phyloP scores from a whole-genome alignment of 1,140 invertebrate genomes.

The Aphidius ervi region DNA sequence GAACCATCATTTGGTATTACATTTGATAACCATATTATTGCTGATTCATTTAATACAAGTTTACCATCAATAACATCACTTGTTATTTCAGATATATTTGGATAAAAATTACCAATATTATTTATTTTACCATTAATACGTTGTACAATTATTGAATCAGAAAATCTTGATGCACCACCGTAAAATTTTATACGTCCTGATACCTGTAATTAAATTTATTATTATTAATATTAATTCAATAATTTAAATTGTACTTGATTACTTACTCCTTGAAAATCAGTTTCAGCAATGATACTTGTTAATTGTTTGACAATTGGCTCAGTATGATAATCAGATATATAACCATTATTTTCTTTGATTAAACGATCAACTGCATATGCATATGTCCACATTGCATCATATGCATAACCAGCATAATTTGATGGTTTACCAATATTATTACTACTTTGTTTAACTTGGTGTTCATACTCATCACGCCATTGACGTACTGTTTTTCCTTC shows the following conservation, averaged over 20 bases:
- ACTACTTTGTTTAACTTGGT: slow-evolving; percentile 36
- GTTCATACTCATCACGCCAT: slow-evolving; percentile 56
- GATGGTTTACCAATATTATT: slow-evolving; percentile 37
- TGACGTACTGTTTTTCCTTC: slow-evolving; percentile 60
- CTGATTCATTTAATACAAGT: slow-evolving; percentile 54
- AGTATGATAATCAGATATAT: slow-evolving; percentile 43
- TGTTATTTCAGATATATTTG: slow-evolving; percentile 50
- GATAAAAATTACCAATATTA: slow-evolving; percentile 63
- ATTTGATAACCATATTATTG: slow-evolving; percentile 64
- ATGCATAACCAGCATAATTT: slow-evolving; percentile 72
- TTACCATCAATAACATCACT: slow-evolving; percentile 47
- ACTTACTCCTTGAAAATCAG: slow-evolving; percentile 64
- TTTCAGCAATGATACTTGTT: slow-evolving; percentile 56
- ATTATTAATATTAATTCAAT: background rate
- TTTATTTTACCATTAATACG: slow-evolving; percentile 57
- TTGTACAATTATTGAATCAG: slow-evolving; percentile 69
- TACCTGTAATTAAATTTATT: slow-evolving; percentile 44
- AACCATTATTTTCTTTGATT: slow-evolving; percentile 50
- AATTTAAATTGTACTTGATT: background rate
- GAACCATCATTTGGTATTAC: slow-evolving; percentile 66
- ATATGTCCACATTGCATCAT: slow-evolving; percentile 83
- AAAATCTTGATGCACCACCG: slow-evolving; percentile 64
- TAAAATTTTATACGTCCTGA: slow-evolving; percentile 71
- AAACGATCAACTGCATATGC: slow-evolving; percentile 68
- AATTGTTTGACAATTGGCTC: slow-evolving; percentile 48